Evolutionary conservation across 2,888 invertebrate genomes (phyloP), one percentile per base, ranked within the genome.

Genomic region (Orchesellides sinensis): DNA sequence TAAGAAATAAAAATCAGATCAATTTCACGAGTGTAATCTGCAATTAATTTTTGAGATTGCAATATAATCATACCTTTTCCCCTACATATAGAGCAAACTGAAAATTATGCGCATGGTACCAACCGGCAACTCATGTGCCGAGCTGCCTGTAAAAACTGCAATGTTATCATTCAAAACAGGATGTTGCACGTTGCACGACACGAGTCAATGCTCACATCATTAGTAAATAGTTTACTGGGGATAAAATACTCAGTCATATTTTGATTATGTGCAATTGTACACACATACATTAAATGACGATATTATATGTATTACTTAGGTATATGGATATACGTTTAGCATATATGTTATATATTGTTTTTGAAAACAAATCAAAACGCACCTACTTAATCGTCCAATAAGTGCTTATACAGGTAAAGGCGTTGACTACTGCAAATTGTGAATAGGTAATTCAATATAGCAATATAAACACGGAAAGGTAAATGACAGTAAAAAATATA

Each of bases 401-500:
- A 3, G 52, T 17, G 17, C 19, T 2, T 17, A 52, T 19, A 19
- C 52, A 52, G 2, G 3, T 21, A 40, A 40, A 40, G 40, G 32
- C 32, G 10, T n/a, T n/a, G n/a, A 14, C n/a, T 61, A 10, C 23
- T 69, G 35, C 69, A 54, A n/a, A 52, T 17, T n/a, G 23, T 21
- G 17, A 2, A 29, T 2, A 27, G n/a, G 29, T 6, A 32, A 5
- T 32, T 5, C 32, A 14, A 63, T 63, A 35, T 21, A 35, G 32
- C 6, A 65, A 47, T 47, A 40, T 4, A 25, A 68, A 56, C 19
- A 59, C 70, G 70, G 70, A 70, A 70, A 70, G 69, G 19, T 56
- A 45, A 35, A 25, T 21, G 40, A 1, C 40, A 40, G 10, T 40
- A 40, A 40, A n/a, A 40, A 10, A 40, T n/a, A 14, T 47, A 21